Base-by-base conservation (phyloP, 2,888 invertebrate genomes). In the Scelioninae gen. 2 region DNA sequence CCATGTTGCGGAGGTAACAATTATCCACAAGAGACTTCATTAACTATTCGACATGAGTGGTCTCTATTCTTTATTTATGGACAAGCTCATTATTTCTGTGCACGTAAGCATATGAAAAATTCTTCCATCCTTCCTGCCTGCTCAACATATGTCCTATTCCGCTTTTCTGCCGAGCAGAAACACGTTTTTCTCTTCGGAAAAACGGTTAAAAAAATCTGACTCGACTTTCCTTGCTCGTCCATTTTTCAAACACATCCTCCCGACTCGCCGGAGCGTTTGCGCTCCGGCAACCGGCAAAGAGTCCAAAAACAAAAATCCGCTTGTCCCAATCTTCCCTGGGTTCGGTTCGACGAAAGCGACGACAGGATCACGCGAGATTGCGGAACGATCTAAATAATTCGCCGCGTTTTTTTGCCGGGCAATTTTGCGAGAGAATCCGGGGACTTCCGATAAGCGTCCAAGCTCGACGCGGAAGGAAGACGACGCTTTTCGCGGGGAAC, bases 31-130 rank as follows among this genome's bases (percentile, higher is more conserved):
- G 83, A 83, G 84, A 84, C 83, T 85, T 84, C 81, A 84, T 85
- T 84, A 84, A 79, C 80, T 81, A 83, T 82, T 83, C 82, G 81
- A 81, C 81, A 79, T 80, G 79, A 81, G 81, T 82, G 75, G 78
- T 78, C 79, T 80, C 80, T 80, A 84, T 84, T 84, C 84, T 84
- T 84, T 84, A 85, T 85, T 85, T 84, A 85, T 84, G 84, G 81
- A 84, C 81, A 85, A 82, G 84, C 84, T 85, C 85, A 84, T 85
- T 85, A 85, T 85, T 85, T 84, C 83, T 84, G 85, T 85, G 82
- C 83, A 85, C 81, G 83, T 85, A 82, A 84, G 84, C 85, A 85
- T 84, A 85, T 83, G 82, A 84, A 85, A 84, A 84, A 84, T 83
- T 81, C 79, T 79, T 78, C 74, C 79, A 80, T 74, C 77, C 60